phyloP scores from a whole-genome alignment of 2,113 vertebrate species.

The Pachyramphus minor region DNA sequence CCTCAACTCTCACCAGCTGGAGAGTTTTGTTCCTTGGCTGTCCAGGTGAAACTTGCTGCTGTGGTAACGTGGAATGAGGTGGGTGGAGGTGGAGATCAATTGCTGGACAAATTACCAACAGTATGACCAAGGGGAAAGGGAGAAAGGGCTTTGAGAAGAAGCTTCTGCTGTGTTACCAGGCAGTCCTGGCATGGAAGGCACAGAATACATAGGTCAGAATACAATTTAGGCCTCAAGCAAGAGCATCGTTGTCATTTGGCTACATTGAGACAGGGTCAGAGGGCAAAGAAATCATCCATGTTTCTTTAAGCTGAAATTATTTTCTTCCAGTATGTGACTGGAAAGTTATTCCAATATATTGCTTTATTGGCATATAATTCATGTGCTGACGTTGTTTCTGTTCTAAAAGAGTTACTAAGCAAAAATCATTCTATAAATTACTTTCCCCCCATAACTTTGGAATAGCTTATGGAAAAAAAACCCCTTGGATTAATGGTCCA shows the following conservation, averaged over 20 bases:
- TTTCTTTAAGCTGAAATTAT: constrained; percentile 39
- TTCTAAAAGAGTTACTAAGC: constrained; percentile 34
- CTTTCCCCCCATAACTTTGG: background rate
- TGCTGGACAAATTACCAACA: background rate
- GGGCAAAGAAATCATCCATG: background rate
- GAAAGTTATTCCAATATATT: constrained; percentile 16
- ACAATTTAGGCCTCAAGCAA: background rate
- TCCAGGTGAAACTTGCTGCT: background rate
- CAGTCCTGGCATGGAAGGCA: background rate
- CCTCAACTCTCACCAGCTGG: background rate
- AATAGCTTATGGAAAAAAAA: background rate
- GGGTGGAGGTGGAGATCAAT: background rate
- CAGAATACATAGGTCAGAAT: background rate
- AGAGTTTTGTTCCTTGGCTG: background rate
- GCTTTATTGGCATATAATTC: constrained; percentile 40
- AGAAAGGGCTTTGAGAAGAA: background rate
- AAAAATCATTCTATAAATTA: constrained; percentile 50
- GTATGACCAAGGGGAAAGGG: background rate
- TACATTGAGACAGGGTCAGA: background rate
- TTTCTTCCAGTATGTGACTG: constrained; percentile 14
- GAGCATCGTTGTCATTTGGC: background rate
- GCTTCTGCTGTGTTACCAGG: background rate
- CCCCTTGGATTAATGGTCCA: constrained; percentile 15
- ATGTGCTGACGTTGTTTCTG: constrained; percentile 4
- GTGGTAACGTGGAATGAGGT: background rate